Evolutionary conservation across 2,113 vertebrate species (phyloP), one percentile per base, ranked within the genome.

Genomic region (Phalacrocorax carbo): DNA sequence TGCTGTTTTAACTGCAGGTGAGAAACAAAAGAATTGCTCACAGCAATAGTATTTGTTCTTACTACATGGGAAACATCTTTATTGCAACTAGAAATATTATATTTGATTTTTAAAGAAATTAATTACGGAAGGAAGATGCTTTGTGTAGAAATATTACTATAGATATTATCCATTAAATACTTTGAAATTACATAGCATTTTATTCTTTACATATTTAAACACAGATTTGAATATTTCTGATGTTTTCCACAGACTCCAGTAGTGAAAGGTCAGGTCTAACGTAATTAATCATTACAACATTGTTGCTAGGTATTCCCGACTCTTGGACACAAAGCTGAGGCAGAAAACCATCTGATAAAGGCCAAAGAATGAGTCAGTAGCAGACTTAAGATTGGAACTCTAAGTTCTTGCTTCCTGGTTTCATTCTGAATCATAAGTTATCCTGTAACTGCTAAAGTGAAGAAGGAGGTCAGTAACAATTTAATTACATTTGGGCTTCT

Each of bases 331-430:
- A 57, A 69, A 79, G 49, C 93, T 42, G n/a, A 72, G 44, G 73
- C 90, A 83, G 52, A 62, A 81, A 91, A 94, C 46, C 20, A 42
- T 82, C 62, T 90, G 70, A 77, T 83, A 92, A 90, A 93, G 86
- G 89, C 84, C 89, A 95, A 34, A 36, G 78, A 79, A 91, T 95
- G 93, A 97, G 68, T 95, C 90, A 93, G 42, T 17, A 68, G 81
- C 81, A 91, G 81, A 38, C 20, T 60, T 75, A 5, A 55, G 65
- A 82, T 36, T 29, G 66, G 92, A 95, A 94, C 77, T 94, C 73
- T 13, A 49, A 87, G 90, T 85, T 93, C 91, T 90, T 44, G 70
- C 73, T 87, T 96, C 49, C 78, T 2, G 7, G 36, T 82, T 90
- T 76, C 62, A 65, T 91, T 93, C 75, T 93, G 90, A 95, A 91